Conservation (phyloP, 1,140 invertebrate genomes). For the Lucilia sericata region DNA sequence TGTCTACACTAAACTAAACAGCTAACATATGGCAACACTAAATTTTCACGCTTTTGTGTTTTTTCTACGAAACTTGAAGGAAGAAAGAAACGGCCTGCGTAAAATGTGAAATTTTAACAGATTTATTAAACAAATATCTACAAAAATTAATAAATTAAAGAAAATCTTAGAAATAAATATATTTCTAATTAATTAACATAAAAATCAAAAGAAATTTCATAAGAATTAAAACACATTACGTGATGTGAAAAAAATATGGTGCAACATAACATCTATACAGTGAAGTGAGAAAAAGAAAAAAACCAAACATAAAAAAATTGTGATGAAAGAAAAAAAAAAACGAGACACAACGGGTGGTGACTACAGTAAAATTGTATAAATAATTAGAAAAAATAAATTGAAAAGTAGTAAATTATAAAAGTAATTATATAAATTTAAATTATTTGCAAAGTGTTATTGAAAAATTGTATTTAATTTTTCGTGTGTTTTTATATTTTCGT, state of each 20-base stretch:
- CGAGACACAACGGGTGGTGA: constrained; percentile 3
- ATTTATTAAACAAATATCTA: neutral
- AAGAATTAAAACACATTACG: neutral
- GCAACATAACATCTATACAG: constrained; percentile 23
- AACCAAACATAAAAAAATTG: constrained; percentile 10
- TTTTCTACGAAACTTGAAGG: neutral
- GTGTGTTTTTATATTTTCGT: neutral
- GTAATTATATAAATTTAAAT: neutral
- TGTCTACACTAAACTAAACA: neutral
- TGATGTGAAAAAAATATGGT: neutral
- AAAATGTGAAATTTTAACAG: constrained; percentile 15
- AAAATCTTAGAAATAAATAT: neutral
- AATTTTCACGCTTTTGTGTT: constrained; percentile 8
- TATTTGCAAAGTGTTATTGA: neutral
- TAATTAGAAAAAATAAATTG: neutral
- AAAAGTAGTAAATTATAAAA: neutral
- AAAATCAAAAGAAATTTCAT: neutral
- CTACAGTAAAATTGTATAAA: neutral
- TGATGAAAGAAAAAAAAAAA: neutral
- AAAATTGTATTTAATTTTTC: neutral
- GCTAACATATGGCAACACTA: neutral
- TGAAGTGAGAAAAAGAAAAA: neutral
- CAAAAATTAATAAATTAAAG: neutral
- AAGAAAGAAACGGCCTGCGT: constrained; percentile 8
- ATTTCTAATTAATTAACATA: neutral